Evolutionary conservation across 1,140 invertebrate genomes (phyloP).

Genomic region (Sitobion miscanthi): DNA sequence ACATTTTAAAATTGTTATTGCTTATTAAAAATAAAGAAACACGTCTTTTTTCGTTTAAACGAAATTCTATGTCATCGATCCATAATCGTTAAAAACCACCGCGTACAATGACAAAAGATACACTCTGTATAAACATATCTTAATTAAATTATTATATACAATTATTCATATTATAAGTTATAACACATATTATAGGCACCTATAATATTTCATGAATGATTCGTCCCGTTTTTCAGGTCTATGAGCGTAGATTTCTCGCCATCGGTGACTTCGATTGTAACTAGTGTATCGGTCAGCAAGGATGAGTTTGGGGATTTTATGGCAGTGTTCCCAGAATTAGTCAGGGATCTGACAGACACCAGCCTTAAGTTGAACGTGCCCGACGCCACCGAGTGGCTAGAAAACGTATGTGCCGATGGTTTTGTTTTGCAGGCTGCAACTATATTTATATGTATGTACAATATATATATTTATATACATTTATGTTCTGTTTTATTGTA

Average conservation of each 20-base stretch:
- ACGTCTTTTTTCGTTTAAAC: no score
- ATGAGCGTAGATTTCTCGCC: neutral
- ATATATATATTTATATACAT: no score
- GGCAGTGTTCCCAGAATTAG: conserved; percentile 83
- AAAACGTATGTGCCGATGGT: conserved; percentile 68
- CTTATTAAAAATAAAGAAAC: no score
- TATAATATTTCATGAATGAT: neutral
- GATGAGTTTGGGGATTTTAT: conserved; percentile 86
- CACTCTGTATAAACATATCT: no score
- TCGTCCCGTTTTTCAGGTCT: conserved; percentile 7
- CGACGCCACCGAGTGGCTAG: conserved; percentile 79
- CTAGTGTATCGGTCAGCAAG: conserved; percentile 70
- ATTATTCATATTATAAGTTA: neutral
- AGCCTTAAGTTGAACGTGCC: conserved; percentile 75
- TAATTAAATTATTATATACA: neutral
- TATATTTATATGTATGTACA: no score
- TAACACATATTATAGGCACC: no score
- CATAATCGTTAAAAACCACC: no score
- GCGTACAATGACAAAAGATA: no score
- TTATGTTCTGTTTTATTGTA: conserved; percentile 59
- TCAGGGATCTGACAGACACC: conserved; percentile 79
- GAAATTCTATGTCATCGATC: no score
- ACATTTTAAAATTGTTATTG: no score
- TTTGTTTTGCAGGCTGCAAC: no score
- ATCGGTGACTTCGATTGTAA: conserved; percentile 66